Evolutionary conservation across 2,797 vertebrate species (phyloP), one percentile per base, ranked within the genome.

Genomic region (Danio jaintianensis): DNA sequence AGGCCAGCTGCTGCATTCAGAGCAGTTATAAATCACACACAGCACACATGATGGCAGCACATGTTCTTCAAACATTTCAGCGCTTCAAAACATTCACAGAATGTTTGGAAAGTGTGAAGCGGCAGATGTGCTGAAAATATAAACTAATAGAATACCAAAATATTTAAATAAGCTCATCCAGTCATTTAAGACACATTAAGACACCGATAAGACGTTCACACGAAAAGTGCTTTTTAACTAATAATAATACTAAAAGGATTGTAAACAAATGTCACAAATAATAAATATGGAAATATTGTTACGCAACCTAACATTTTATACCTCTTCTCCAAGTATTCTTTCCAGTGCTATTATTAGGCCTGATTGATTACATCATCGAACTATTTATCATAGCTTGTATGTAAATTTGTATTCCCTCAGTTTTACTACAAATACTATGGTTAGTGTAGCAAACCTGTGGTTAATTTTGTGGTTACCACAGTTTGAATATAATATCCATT

Each of bases 1-100:
- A 20, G 42, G 50, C 80, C 66, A 70, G 74, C 58, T 77, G 80
- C 64, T 82, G 52, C 48, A 76, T 52, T 52, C 38, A 76, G 9
- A 20, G 74, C 48, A 50, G 43, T 36, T 45, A 56, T 77, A 77
- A 58, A 77, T 77, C 16, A 47, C 50, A 67, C 42, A 40, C 55
- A 47, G 4, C 10, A 22, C 38, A 64, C 43, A 69, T 59, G 6
- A 69, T 59, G 53, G 64, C 43, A 59, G 43, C 53, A 78, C 64
- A 69, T 69, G 64, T 59, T 69, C 64, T 69, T 59, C 64, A 78
- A 78, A 78, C 75, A 78, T 47, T 68, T 78, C 50, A 58, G 22
- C 3, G 22, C 53, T 40, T 78, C 42, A 58, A 78, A 82, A 73
- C 50, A 45, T 42, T 78, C 15, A 58, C 29, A 15, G 13, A 58